Base-by-base conservation (phyloP, 2,113 vertebrate genomes). In the Kryptolebias marmoratus region DNA sequence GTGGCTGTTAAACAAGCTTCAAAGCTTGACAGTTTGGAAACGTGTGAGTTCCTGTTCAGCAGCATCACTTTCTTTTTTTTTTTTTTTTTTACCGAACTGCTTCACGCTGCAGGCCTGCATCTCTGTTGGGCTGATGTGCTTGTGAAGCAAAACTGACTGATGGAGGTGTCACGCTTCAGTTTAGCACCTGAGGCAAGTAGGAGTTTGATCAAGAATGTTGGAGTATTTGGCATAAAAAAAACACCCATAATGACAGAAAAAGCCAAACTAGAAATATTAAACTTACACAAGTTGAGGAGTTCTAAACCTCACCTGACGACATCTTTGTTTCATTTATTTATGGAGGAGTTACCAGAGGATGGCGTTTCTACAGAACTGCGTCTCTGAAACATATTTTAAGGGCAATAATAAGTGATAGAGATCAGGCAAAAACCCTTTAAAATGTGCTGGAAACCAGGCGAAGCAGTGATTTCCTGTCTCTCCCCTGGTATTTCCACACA, bases 341-440 rank as follows among this genome's bases (percentile, higher is more conserved):
- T 7, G 4, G 11, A 13, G 10, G 54, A 80, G 31, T 72, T 32
- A 61, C 45, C 67, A 15, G 72, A 68, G 59, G 58, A 75, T 11
- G 57, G 11, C 1, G 45, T 58, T 60, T 57, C 70, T 27, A 15
- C 49, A 10, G 58, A 39, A 42, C 31, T 57, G 55, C 31, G 50
- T 11, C 65, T 48, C 55, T 30, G 52, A 78, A 81, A 79, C 68
- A 65, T 79, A 79, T 83, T 81, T 82, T 77, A 22, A 81, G 73
- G 61, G 73, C 81, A 79, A 83, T 72, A 78, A 64, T 55, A 81
- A 63, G 63, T 32, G 82, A 88, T 83, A 85, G 71, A 69, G 64
- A 87, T 83, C 75, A 86, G 79, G 84, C 77, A 54, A 61, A 75
- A 84, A 82, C n/a, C 49, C 47, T 80, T 64, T 50, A 47, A 71